phyloP scores from a whole-genome alignment of 1,140 invertebrate species.

The Drosophila sechellia region DNA sequence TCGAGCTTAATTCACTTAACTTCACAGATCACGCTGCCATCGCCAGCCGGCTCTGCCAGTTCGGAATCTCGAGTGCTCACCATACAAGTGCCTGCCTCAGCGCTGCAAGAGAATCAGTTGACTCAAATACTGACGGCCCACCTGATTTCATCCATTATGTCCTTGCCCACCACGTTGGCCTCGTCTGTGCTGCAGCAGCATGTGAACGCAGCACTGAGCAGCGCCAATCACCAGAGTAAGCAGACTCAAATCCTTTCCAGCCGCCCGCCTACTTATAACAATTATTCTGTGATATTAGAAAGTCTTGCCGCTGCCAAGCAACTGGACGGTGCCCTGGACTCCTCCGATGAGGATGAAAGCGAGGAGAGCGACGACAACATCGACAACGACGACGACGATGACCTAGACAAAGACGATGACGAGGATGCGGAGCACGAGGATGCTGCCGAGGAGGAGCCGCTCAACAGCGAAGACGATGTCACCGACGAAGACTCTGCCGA shows the following conservation, averaged over 20 bases:
- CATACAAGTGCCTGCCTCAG: conserved; percentile 93
- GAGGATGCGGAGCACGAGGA: conserved; percentile 90
- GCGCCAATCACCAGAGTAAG: conserved; percentile 85
- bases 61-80: conserved; percentile 90
- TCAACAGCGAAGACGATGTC: conserved; percentile 98
- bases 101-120: conserved; percentile 89
- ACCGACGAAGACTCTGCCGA: conserved; percentile 98
- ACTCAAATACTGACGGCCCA: conserved; percentile 90
- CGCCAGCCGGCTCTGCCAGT: conserved; percentile 88
- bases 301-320: conserved; percentile 73
- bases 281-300: conserved; percentile 39
- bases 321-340: conserved; percentile 90
- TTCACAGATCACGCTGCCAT: conserved; percentile 86
- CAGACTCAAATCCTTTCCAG: background rate
- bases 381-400: conserved; percentile 89
- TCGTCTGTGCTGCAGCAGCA: conserved; percentile 93
- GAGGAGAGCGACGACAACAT: conserved; percentile 89
- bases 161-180: conserved; percentile 90
- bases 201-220: conserved; percentile 91
- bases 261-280: background rate
- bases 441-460: conserved; percentile 94
- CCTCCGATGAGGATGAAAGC: conserved; percentile 90
- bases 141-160: conserved; percentile 93
- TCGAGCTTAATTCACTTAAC: background rate
- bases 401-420: conserved; percentile 91